Base-by-base conservation (phyloP, 2,797 vertebrate genomes). In the Paramormyrops hopkinsi region DNA sequence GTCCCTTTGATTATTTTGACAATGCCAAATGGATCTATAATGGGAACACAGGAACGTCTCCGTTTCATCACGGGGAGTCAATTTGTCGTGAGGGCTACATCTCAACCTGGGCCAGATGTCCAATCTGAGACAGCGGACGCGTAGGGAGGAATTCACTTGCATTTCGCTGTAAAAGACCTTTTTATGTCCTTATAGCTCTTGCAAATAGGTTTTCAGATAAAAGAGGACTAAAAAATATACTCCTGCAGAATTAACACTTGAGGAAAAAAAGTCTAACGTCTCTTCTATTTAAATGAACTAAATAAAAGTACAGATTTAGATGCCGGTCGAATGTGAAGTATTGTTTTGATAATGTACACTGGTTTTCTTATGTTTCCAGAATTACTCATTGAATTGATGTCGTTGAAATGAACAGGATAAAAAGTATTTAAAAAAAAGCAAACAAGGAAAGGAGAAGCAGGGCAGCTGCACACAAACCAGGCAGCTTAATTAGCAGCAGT, bases 1-100 rank as follows among this genome's bases (percentile, higher is more conserved):
- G 94, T 95, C 94, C 93, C 91, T 94, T 92, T 93, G 95, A 96
- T 96, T 95, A 94, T 92, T 94, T 93, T 93, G 92, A 92, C 88
- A 91, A 92, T 93, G 93, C 95, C 94, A 94, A 94, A 93, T 93
- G 94, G 93, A 94, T 92, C 92, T 94, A 94, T 94, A 95, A 95
- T 94, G 92, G 95, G 95, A 79, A 94, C 91, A 89, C 12, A 54
- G 25, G 51, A 59, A 37, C 17, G 5, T 56, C 85, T 56, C 85
- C 29, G 33, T 86, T 86, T 86, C 85, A 56, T 54, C 85, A 86
- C 51, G 14, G 22, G 25, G 50, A 54, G 85, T 37, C 85, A 54
- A n/a, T 86, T 51, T 56, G 50, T 48, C 46, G 12, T 22, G 12
- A 54, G 84, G 25, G 25, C 25, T 86, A 50, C 46, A 86, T 86